Conservation (phyloP, 2,113 vertebrate genomes). For the Xenus cinereus region DNA sequence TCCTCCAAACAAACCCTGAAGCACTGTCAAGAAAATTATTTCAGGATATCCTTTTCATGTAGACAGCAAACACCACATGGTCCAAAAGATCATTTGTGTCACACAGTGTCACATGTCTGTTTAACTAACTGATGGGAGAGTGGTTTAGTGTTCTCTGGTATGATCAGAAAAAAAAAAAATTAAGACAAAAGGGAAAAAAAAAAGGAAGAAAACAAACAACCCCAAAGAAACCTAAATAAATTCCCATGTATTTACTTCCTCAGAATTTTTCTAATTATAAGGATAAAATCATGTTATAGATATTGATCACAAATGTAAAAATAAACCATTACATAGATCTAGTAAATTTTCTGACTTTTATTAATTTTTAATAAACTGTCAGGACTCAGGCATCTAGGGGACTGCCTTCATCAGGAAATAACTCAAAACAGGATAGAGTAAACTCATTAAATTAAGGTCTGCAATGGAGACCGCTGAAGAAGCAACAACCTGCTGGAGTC, state of each 20-base stretch:
- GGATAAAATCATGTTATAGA: background rate
- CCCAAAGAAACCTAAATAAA: background rate
- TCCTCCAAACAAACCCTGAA: conserved; percentile 1
- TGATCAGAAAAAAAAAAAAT: background rate
- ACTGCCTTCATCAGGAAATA: conserved; percentile 13
- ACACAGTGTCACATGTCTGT: background rate
- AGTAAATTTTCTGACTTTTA: background rate
- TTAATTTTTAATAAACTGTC: conserved; percentile 12
- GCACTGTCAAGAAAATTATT: conserved; percentile 3
- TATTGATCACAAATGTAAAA: conserved; percentile 16
- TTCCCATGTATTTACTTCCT: background rate
- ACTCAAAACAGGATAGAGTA: background rate
- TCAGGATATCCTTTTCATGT: background rate
- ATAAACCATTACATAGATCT: background rate
- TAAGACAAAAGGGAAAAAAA: background rate
- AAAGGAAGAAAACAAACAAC: background rate
- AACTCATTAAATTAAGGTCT: background rate
- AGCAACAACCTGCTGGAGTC: background rate
- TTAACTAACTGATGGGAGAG: background rate
- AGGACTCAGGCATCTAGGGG: background rate
- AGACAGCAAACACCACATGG: background rate
- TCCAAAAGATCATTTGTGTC: background rate
- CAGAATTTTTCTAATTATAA: background rate
- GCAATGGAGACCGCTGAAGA: background rate
- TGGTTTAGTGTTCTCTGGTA: background rate